These are phyloP conservation scores for Cheilinus undulatus DNA, from an alignment of 2,113 vertebrate genomes.

Conservation along the genomic window DNA sequence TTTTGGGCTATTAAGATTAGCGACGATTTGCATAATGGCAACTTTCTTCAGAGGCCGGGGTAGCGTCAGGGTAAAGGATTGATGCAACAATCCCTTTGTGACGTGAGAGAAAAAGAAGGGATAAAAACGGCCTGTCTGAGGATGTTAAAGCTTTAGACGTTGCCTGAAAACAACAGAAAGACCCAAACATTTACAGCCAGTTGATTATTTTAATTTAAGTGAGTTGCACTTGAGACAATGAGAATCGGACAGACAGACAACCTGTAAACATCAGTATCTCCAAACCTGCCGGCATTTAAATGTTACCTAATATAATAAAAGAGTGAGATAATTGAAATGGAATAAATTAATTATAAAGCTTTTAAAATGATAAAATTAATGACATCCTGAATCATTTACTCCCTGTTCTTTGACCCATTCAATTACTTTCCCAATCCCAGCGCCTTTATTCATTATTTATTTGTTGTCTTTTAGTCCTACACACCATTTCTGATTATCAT, in stretches of 20 bases:
- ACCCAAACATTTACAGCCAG: not conserved
- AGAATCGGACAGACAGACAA: no score
- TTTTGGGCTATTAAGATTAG: conserved; percentile 43
- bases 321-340: not conserved
- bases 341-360: not conserved
- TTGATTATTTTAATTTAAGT: not conserved
- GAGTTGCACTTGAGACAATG: no score
- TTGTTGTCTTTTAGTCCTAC: not conserved
- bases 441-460: not conserved
- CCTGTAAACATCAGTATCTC: no score
- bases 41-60: not conserved
- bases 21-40: not conserved
- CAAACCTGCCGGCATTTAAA: no score
- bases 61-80: not conserved
- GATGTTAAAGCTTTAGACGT: not conserved
- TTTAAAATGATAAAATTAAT: not conserved
- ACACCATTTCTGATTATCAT: not conserved
- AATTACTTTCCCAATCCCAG: not conserved
- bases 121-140: not conserved
- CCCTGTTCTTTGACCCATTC: not conserved
- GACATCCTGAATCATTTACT: not conserved
- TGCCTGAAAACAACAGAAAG: not conserved
- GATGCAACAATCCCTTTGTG: conserved; percentile 4
- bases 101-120: not conserved
- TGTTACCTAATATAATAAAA: no score